phyloP scores from a whole-genome alignment of 2,113 vertebrate species.

The Zootoca vivipara region DNA sequence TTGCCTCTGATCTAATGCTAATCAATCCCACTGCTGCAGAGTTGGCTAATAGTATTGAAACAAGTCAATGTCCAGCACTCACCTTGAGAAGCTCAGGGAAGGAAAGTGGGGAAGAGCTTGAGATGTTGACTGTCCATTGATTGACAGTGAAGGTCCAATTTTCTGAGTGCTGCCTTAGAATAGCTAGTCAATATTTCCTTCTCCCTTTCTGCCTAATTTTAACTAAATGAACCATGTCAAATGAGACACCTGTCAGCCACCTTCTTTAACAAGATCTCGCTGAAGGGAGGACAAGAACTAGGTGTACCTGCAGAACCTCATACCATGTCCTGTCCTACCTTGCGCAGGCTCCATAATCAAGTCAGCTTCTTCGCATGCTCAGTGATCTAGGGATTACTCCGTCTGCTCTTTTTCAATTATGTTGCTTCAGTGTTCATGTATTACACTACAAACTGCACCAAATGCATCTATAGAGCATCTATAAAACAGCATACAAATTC shows the following conservation, averaged over 20 bases:
- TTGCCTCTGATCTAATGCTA: conserved; percentile 7
- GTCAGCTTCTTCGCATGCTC: too few relatives aligned
- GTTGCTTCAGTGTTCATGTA: too few relatives aligned
- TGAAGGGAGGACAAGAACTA: not conserved
- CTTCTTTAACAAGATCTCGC: not conserved
- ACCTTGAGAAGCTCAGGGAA: not conserved
- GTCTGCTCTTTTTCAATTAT: too few relatives aligned
- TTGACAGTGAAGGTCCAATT: not conserved
- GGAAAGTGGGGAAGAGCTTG: not conserved
- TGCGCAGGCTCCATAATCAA: not conserved
- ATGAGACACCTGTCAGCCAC: not conserved
- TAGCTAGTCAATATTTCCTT: not conserved
- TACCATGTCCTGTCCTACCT: not conserved
- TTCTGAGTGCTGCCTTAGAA: not conserved
- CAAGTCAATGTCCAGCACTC: not conserved
- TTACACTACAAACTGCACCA: too few relatives aligned
- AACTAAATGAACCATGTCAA: not conserved
- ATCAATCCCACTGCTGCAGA: conserved; percentile 11
- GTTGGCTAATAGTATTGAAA: conserved; percentile 2
- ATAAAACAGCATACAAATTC: too few relatives aligned
- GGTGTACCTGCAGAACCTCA: not conserved
- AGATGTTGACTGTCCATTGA: not conserved
- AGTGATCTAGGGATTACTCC: too few relatives aligned
- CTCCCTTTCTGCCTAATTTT: not conserved
- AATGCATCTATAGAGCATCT: too few relatives aligned